Evolutionary conservation across 2,888 invertebrate genomes (phyloP).

Genomic region (Chrysolina oricalcia): DNA sequence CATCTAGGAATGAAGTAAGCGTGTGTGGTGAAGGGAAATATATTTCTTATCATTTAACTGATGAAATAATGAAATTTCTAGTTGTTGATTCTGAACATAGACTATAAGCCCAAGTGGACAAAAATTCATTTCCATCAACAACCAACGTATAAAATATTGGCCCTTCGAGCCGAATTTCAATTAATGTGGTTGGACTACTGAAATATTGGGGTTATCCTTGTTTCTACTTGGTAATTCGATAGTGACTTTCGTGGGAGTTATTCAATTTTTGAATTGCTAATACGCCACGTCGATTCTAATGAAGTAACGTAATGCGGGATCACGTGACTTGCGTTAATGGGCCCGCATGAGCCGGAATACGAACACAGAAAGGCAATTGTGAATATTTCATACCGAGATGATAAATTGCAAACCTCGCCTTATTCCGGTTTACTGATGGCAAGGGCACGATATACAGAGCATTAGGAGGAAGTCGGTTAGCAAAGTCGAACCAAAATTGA

Average conservation of each 20-base stretch:
- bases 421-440: not conserved
- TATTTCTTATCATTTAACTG: too few relatives aligned
- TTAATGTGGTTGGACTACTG: not conserved
- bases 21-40: too few relatives aligned
- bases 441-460: not conserved
- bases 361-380: constrained; percentile 28
- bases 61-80: too few relatives aligned
- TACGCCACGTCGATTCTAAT: constrained; percentile 18
- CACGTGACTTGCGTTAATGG: constrained; percentile 32
- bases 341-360: constrained; percentile 25
- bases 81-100: too few relatives aligned
- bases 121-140: too few relatives aligned
- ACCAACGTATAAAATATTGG: too few relatives aligned
- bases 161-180: too few relatives aligned
- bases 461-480: not conserved
- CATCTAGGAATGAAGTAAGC: too few relatives aligned
- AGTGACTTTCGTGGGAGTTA: not conserved
- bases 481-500: not conserved
- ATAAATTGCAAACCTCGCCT: constrained; percentile 13
- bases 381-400: constrained; percentile 26
- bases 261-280: constrained; percentile 16
- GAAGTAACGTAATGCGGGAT: constrained; percentile 31
- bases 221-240: not conserved
- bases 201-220: not conserved
- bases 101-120: too few relatives aligned